Evolutionary conservation across 2,797 vertebrate species (phyloP), one percentile per base, ranked within the genome.

Genomic region (Enteromius thamalakanensis): DNA sequence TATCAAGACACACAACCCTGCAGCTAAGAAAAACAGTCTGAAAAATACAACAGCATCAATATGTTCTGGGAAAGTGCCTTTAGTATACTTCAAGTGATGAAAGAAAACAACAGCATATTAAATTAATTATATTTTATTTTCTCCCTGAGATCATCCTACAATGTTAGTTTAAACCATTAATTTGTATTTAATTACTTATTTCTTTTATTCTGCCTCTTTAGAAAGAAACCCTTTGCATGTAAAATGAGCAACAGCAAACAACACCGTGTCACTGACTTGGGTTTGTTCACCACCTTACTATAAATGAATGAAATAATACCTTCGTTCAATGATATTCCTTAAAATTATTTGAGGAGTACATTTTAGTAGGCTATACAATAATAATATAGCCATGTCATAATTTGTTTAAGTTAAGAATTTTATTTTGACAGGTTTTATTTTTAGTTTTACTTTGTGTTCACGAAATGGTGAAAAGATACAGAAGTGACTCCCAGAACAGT

Each of bases 1-100:
- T 29, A 72, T 72, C 40, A 17, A 72, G 40, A 72, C 40, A 34
- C 79, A 62, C 34, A 72, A 45, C 55, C 68, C 70, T 65, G 21
- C 29, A 74, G 58, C 6, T 23, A 58, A 26, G 6, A 64, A 42
- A 81, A 62, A 77, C 10, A 11, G 55, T 80, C 68, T 45, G 23
- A 70, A 58, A 26, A 71, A 71, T 32, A 34, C 34, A 60, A 60
- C 2, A 23, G 23, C 65, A 29, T 69, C 67, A 47, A 32, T 80
- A 42, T 60, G 68, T 47, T 62, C 34, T 15, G 68, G 40, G 7
- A 72, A 62, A 49, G 29, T 34, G 26, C 42, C 55, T 62, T 49
- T 26, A 64, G 42, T 65, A 49, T 21, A 32, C 40, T 4, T 72
- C 68, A 62, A 72, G 67, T 70, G 2, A 60, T 32, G 19, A 72